A percentile compares a stretch with the other conserved stretches of the same genome.
phyloP scores from a whole-genome alignment of 2,113 vertebrate species.

The Sardina pilchardus region DNA sequence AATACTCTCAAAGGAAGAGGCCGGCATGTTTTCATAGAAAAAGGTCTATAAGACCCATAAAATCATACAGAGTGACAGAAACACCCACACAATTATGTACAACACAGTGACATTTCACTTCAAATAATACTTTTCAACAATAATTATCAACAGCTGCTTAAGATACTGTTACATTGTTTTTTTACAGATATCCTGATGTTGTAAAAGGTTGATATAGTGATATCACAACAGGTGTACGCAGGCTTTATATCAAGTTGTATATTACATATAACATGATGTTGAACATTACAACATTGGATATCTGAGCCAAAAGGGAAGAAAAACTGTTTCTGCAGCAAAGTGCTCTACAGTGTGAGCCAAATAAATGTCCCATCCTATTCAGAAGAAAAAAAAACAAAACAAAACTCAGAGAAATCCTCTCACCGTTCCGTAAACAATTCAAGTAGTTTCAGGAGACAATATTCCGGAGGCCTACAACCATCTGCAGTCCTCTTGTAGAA shows the following conservation, averaged over 20 bases:
- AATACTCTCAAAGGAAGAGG: background rate
- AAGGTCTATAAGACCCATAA: conserved; percentile 81
- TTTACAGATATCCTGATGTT: conserved; percentile 10
- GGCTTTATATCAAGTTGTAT: conserved; percentile 2
- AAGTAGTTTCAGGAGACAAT: conserved; percentile 34
- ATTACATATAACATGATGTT: background rate
- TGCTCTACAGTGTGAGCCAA: conserved; percentile 4
- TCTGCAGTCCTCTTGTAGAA: background rate
- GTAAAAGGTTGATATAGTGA: background rate
- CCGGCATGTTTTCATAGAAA: conserved; percentile 27
- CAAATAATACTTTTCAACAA: background rate
- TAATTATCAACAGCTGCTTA: conserved; percentile 8
- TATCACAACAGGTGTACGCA: background rate
- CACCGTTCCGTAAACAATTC: conserved; percentile 6
- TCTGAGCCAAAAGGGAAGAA: background rate
- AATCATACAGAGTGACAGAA: conserved; percentile 68
- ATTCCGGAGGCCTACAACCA: background rate
- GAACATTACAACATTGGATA: background rate
- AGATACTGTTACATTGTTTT: background rate
- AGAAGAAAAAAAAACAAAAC: background rate
- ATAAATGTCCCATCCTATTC: background rate
- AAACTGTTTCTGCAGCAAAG: background rate
- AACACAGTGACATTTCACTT: conserved; percentile 40
- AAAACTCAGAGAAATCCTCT: background rate
- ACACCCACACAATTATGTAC: conserved; percentile 75